These are phyloP conservation scores for Sinohyriopsis cumingii DNA, from an alignment of 2,888 invertebrate genomes.

Conservation along the genomic window DNA sequence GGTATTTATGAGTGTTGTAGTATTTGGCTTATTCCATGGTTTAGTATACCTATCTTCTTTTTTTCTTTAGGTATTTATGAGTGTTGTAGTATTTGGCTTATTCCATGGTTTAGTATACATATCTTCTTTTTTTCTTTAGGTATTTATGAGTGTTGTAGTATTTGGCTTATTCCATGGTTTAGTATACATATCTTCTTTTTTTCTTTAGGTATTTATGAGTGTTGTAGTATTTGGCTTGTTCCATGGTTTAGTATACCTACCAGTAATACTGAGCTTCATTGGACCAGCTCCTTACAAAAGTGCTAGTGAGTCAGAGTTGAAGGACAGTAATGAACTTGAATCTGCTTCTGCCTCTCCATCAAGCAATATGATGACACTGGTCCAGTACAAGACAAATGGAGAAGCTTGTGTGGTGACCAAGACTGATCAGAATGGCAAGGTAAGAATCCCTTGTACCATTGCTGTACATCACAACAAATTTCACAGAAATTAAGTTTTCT, in stretches of 20 bases:
- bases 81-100: too few relatives aligned
- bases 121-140: slow-evolving; percentile 64
- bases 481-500: too few relatives aligned
- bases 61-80: too few relatives aligned
- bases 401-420: too few relatives aligned
- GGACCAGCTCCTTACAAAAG: slow-evolving; percentile 76
- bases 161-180: slow-evolving; percentile 88
- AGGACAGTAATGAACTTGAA: background rate
- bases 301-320: background rate
- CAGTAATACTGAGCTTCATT: slow-evolving; percentile 82
- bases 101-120: background rate
- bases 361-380: too few relatives aligned
- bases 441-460: too few relatives aligned
- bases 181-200: slow-evolving; percentile 73
- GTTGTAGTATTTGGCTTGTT: slow-evolving; percentile 86
- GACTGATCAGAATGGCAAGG: too few relatives aligned
- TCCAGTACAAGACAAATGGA: too few relatives aligned
- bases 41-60: too few relatives aligned
- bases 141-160: slow-evolving; percentile 83
- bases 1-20: too few relatives aligned
- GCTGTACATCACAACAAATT: too few relatives aligned
- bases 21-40: background rate
- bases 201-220: slow-evolving; percentile 79
- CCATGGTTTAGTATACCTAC: slow-evolving; percentile 83
- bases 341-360: too few relatives aligned